Evolutionary conservation across 53 echinoderm and acorn worm species (phyloP).

Genomic region (Zoroaster sp.): DNA sequence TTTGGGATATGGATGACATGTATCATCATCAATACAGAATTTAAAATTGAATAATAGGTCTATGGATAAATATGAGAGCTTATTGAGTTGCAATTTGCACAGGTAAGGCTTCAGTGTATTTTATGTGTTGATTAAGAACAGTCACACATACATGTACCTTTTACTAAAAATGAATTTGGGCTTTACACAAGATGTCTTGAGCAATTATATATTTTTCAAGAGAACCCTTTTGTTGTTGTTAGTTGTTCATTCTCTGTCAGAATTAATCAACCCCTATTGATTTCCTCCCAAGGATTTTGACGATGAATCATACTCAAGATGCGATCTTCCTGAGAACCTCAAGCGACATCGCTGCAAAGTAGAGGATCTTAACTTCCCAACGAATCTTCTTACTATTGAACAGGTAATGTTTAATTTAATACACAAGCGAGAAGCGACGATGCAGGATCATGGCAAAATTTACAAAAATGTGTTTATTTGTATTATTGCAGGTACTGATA

Average conservation of each 20-base stretch:
- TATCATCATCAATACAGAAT: too few relatives aligned
- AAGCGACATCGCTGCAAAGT: slow-evolving; percentile 23
- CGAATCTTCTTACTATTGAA: background rate
- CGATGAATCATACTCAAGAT: slow-evolving; percentile 26
- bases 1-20: too few relatives aligned
- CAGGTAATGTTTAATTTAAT: background rate
- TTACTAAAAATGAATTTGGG: too few relatives aligned
- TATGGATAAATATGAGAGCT: too few relatives aligned
- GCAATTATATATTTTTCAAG: too few relatives aligned
- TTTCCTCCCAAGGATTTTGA: slow-evolving; percentile 23
- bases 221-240: background rate
- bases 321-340: slow-evolving; percentile 42
- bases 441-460: background rate
- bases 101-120: too few relatives aligned
- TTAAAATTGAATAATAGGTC: too few relatives aligned
- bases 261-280: background rate
- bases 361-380: slow-evolving; percentile 7
- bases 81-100: too few relatives aligned
- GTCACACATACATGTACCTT: too few relatives aligned
- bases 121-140: too few relatives aligned
- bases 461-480: background rate
- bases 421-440: background rate
- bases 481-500: background rate
- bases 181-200: too few relatives aligned
- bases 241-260: background rate